Evolutionary conservation across 2,797 vertebrate species (phyloP).

Genomic region (Xyrichtys novacula): DNA sequence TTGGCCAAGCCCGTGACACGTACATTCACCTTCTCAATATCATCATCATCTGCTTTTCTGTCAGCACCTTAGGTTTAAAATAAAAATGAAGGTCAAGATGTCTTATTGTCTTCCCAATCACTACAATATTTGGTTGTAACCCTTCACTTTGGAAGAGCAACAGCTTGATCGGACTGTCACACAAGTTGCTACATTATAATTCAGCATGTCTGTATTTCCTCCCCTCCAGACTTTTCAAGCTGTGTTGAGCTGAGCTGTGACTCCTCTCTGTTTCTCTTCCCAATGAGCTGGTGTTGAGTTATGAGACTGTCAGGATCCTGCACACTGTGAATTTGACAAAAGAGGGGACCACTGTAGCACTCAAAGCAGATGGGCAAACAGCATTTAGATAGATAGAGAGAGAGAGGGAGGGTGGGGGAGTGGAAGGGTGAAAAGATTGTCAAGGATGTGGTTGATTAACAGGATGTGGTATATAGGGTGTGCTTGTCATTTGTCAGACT

Average conservation of each 20-base stretch:
- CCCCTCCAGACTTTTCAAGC: slow-evolving; percentile 12
- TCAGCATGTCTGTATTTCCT: neutral
- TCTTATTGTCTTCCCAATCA: neutral
- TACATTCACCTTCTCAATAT: neutral
- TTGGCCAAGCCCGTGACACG: neutral
- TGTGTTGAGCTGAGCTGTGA: slow-evolving; percentile 30
- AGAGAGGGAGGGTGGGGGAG: neutral
- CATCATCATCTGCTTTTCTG: slow-evolving; percentile 4
- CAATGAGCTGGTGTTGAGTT: slow-evolving; percentile 71
- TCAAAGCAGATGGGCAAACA: slow-evolving; percentile 33
- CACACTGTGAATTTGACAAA: slow-evolving; percentile 50
- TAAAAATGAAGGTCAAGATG: slow-evolving; percentile 7
- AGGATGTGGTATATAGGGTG: slow-evolving; percentile 61
- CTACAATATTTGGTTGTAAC: neutral
- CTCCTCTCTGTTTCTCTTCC: slow-evolving; percentile 44
- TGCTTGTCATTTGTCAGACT: slow-evolving; percentile 15
- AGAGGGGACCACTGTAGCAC: slow-evolving; percentile 39
- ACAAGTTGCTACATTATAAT: neutral
- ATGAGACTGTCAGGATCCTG: slow-evolving; percentile 57
- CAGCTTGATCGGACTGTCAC: slow-evolving; percentile 9
- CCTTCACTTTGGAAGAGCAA: slow-evolving; percentile 40
- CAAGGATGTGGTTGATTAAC: slow-evolving; percentile 79
- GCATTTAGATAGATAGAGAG: slow-evolving; percentile 16
- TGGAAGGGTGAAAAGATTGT: slow-evolving; percentile 12
- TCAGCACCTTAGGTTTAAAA: slow-evolving; percentile 11